phyloP scores from a whole-genome alignment of 2,113 vertebrate genomes.

The Rhabdomys dilectus region DNA sequence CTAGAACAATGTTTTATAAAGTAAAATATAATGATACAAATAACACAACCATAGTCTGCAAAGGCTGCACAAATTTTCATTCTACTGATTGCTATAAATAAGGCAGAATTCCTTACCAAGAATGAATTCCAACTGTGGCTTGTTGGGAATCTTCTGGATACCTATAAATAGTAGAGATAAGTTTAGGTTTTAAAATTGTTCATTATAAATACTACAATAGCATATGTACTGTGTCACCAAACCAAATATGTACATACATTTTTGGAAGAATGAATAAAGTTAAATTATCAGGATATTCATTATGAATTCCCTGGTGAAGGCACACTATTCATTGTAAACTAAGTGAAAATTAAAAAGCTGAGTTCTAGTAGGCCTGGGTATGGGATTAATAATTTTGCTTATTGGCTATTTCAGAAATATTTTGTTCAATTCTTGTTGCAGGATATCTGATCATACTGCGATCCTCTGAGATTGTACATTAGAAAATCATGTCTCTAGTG shows the following conservation, averaged over 20 bases:
- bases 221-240: not conserved
- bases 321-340: not conserved
- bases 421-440: not conserved
- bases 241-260: not conserved
- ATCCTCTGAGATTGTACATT: no score
- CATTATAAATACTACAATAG: constrained; percentile 42
- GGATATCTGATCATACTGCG: no score
- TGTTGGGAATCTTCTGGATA: constrained; percentile 86
- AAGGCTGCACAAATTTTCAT: not conserved
- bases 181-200: constrained; percentile 56
- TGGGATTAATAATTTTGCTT: not conserved
- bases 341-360: not conserved
- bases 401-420: not conserved
- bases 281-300: not conserved
- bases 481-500: no score
- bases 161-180: constrained; percentile 81
- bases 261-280: not conserved
- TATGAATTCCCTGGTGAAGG: not conserved
- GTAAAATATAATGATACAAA: not conserved
- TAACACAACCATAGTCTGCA: not conserved
- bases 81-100: constrained; percentile 18
- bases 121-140: constrained; percentile 90
- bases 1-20: not conserved
- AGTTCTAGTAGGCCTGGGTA: not conserved
- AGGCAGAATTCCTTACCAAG: constrained; percentile 87